Evolutionary conservation across 1,140 invertebrate species (phyloP).

Genomic region (Dermatophagoides farinae): DNA sequence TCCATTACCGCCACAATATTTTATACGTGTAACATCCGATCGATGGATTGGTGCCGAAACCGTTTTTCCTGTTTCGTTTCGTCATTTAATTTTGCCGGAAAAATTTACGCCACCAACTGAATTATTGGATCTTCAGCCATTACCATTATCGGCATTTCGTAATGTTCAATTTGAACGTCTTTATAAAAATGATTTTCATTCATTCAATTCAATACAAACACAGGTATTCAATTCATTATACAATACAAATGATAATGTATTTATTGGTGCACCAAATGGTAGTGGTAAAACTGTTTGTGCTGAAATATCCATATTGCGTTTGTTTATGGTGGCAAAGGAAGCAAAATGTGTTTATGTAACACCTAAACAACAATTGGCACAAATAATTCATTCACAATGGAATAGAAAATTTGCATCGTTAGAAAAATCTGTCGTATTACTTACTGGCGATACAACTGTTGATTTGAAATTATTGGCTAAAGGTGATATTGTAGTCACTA

Average conservation of each 20-base stretch:
- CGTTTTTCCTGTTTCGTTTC: slow-evolving; percentile 86
- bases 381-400: slow-evolving; percentile 79
- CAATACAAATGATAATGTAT: slow-evolving; percentile 95
- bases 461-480: slow-evolving; percentile 62
- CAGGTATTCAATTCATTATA: slow-evolving; percentile 98
- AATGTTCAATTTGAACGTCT: slow-evolving; percentile 66
- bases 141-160: slow-evolving; percentile 50
- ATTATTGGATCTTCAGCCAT: slow-evolving; percentile 84
- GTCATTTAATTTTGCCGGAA: slow-evolving; percentile 89
- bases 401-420: slow-evolving; percentile 57
- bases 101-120: slow-evolving; percentile 96
- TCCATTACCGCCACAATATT: slow-evolving; percentile 92
- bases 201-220: slow-evolving; percentile 98
- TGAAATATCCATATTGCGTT: slow-evolving; percentile 80
- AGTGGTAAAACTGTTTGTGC: slow-evolving; percentile 92
- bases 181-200: slow-evolving; percentile 63
- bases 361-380: slow-evolving; percentile 71
- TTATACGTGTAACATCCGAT: slow-evolving; percentile 48
- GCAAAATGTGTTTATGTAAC: slow-evolving; percentile 73
- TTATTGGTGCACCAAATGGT: slow-evolving; percentile 90
- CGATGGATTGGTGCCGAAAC: slow-evolving; percentile 53
- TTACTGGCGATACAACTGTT: slow-evolving; percentile 95
- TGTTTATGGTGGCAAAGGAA: slow-evolving; percentile 46
- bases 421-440: slow-evolving; percentile 60
- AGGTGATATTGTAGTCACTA: slow-evolving; percentile 84